Conservation (phyloP, 2,113 vertebrate species). For the Paradisaea rubra region DNA sequence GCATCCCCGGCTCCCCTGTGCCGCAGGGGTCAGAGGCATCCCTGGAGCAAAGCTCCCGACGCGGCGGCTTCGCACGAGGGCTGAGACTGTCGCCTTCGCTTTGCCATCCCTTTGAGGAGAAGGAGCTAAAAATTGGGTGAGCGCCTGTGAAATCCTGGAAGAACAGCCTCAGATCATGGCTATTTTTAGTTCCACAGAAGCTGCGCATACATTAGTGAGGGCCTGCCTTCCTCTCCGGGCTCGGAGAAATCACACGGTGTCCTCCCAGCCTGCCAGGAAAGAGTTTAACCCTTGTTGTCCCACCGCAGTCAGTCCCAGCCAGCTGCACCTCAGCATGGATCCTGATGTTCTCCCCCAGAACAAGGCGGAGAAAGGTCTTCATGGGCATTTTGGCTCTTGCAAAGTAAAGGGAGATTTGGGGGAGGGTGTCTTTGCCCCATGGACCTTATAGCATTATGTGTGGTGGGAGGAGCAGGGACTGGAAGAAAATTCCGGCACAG, state of each 20-base stretch:
- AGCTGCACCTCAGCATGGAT: background rate
- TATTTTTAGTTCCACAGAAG: conserved; percentile 61
- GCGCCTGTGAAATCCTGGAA: conserved; percentile 60
- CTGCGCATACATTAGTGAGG: conserved; percentile 39
- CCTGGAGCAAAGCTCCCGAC: background rate
- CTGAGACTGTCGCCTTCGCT: background rate
- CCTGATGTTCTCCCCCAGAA: background rate
- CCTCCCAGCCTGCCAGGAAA: background rate
- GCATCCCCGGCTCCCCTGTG: rapidly evolving
- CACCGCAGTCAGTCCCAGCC: background rate
- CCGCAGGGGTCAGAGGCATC: background rate
- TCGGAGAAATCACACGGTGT: background rate
- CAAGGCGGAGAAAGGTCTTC: background rate
- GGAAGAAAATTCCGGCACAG: background rate
- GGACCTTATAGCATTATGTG: background rate
- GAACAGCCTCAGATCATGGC: conserved; percentile 41
- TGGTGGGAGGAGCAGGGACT: background rate
- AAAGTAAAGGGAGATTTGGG: background rate
- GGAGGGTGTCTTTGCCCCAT: background rate
- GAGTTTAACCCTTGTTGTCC: conserved; percentile 1
- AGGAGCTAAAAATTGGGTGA: conserved; percentile 46
- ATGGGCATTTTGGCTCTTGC: background rate
- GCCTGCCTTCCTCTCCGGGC: conserved; percentile 18
- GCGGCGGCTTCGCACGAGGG: background rate
- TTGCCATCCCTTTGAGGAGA: conserved; percentile 3